Conservation (phyloP, 2,797 vertebrate genomes). For the Perodicticus potto region DNA sequence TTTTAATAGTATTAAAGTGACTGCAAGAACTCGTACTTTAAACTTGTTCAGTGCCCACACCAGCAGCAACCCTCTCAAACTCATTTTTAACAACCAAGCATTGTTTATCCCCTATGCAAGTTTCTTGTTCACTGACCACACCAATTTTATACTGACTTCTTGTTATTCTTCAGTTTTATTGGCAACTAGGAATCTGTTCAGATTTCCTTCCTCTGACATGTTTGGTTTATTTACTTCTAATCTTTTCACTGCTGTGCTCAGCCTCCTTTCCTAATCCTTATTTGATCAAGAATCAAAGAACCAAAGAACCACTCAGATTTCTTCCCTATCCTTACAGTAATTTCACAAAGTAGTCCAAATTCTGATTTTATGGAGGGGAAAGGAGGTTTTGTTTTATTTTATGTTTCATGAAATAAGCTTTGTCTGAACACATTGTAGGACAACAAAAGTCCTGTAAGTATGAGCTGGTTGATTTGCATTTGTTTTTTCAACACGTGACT, state of each 20-base stretch:
- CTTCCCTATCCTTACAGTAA: not conserved
- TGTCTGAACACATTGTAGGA: not conserved
- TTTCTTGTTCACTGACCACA: conserved; percentile 57
- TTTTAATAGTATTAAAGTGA: conserved; percentile 36
- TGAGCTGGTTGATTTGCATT: not conserved
- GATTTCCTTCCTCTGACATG: not conserved
- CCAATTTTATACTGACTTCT: conserved; percentile 39
- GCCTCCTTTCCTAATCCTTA: conserved; percentile 6
- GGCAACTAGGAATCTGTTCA: conserved; percentile 21
- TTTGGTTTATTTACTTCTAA: conserved; percentile 39
- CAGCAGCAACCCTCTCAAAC: not conserved
- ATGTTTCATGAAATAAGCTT: conserved; percentile 18
- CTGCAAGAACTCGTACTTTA: conserved; percentile 8
- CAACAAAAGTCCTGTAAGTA: not conserved
- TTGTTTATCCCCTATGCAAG: not conserved
- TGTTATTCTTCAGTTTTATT: conserved; percentile 43
- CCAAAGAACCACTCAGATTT: not conserved
- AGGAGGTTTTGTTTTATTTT: not conserved
- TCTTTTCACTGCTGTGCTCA: not conserved
- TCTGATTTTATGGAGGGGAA: not conserved
- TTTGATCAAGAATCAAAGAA: conserved; percentile 49
- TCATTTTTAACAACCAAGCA: not conserved
- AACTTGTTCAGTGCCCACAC: not conserved
- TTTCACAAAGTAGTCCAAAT: conserved; percentile 18
- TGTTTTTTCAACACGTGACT: not conserved